These are phyloP conservation scores for Polypterus bichir DNA, from an alignment of 2,113 vertebrate genomes.

Conservation along the genomic window DNA sequence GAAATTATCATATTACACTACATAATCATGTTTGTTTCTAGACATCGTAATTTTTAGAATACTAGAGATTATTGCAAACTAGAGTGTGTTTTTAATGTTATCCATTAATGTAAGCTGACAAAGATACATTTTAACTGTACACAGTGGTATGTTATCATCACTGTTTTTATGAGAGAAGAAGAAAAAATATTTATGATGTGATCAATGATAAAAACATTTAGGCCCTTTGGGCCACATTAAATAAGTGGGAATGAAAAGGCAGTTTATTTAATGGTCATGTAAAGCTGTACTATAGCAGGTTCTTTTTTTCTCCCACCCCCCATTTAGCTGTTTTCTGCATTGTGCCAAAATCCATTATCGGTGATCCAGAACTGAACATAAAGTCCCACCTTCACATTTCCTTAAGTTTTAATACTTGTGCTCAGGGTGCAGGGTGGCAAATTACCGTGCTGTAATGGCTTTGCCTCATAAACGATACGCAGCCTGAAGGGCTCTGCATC, in stretches of 20 bases:
- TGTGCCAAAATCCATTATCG: slow-evolving; percentile 20
- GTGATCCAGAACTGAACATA: slow-evolving; percentile 22
- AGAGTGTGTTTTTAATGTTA: too few relatives aligned
- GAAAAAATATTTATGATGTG: too few relatives aligned
- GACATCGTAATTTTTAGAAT: too few relatives aligned
- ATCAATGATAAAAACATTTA: too few relatives aligned
- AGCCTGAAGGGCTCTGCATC: background rate
- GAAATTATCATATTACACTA: too few relatives aligned
- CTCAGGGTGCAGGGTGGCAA: slow-evolving; percentile 1
- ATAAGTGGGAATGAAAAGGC: slow-evolving; percentile 4
- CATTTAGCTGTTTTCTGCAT: slow-evolving; percentile 16
- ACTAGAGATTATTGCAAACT: too few relatives aligned
- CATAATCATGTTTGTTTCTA: too few relatives aligned
- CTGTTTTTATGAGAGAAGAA: too few relatives aligned
- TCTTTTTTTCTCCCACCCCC: background rate
- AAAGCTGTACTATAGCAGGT: slow-evolving; percentile 11
- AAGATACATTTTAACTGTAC: too few relatives aligned
- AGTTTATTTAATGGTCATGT: slow-evolving; percentile 7
- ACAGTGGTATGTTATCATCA: too few relatives aligned
- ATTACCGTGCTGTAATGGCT: slow-evolving; percentile 1
- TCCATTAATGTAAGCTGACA: too few relatives aligned
- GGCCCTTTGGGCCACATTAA: too few relatives aligned
- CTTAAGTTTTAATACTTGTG: slow-evolving; percentile 16
- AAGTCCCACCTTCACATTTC: slow-evolving; percentile 22
- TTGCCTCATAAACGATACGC: background rate